Conservation (phyloP, 2,797 vertebrate species). For the Xiphophorus birchmanni region DNA sequence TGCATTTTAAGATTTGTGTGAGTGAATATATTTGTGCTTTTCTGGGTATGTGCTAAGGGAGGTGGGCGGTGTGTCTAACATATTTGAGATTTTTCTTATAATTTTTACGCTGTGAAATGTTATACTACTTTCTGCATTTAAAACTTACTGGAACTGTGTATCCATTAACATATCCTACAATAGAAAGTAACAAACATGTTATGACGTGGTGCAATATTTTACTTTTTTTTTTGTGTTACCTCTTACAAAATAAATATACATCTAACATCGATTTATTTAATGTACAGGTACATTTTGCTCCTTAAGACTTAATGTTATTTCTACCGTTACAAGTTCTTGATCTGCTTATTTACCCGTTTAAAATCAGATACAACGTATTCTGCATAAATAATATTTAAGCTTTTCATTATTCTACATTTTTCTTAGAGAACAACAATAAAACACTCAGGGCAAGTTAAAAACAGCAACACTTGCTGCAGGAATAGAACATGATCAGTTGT, state of each 20-base stretch:
- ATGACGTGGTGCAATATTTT: not conserved
- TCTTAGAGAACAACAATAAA: not conserved
- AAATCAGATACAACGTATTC: not conserved
- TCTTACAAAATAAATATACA: not conserved
- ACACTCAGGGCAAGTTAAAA: not conserved
- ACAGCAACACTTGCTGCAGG: not conserved
- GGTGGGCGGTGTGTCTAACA: not conserved
- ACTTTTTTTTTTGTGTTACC: not conserved
- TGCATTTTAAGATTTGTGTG: not conserved
- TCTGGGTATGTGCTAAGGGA: not conserved
- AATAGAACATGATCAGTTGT: not conserved
- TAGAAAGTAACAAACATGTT: not conserved
- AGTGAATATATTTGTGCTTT: not conserved
- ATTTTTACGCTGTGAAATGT: not conserved
- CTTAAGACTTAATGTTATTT: not conserved
- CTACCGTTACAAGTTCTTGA: not conserved
- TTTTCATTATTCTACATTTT: not conserved
- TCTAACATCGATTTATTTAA: not conserved
- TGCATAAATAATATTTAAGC: not conserved
- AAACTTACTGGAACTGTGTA: not conserved
- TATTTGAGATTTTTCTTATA: not conserved
- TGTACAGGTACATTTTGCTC: not conserved
- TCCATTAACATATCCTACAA: not conserved
- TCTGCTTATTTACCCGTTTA: not conserved
- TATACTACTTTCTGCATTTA: not conserved